Conservation (phyloP, 2,797 vertebrate species). For the Selene dorsalis region DNA sequence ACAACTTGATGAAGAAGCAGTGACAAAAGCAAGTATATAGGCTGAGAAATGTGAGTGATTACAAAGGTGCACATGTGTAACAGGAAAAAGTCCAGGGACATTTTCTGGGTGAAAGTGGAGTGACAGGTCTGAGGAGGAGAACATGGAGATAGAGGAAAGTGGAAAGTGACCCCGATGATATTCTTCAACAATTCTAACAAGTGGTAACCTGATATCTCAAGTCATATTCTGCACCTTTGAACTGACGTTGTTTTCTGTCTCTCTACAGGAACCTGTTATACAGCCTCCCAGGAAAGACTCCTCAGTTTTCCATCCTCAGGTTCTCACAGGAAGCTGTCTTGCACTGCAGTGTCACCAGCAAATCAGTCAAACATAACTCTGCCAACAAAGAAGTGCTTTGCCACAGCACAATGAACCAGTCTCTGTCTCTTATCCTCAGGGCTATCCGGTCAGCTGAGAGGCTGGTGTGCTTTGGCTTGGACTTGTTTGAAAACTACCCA, state of each 20-base stretch:
- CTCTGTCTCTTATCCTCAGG: conserved; percentile 87
- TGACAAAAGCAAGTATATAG: too few relatives aligned
- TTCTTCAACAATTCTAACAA: too few relatives aligned
- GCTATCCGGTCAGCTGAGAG: conserved; percentile 90
- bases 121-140: too few relatives aligned
- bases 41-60: too few relatives aligned
- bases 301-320: conserved; percentile 88
- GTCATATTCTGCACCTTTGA: not conserved
- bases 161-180: too few relatives aligned
- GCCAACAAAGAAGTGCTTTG: conserved; percentile 69
- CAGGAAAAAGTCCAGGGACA: too few relatives aligned
- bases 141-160: too few relatives aligned
- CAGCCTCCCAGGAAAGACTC: conserved; percentile 85
- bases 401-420: conserved; percentile 69
- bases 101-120: too few relatives aligned
- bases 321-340: conserved; percentile 80
- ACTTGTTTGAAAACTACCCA: conserved; percentile 90
- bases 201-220: not conserved
- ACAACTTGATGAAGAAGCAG: too few relatives aligned
- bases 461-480: conserved; percentile 89
- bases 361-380: conserved; percentile 22
- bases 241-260: not conserved
- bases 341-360: conserved; percentile 52
- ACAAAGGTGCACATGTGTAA: too few relatives aligned
- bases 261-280: conserved; percentile 91